Evolutionary conservation across 2,797 vertebrate species (phyloP).

Genomic region (Apogon talboti): DNA sequence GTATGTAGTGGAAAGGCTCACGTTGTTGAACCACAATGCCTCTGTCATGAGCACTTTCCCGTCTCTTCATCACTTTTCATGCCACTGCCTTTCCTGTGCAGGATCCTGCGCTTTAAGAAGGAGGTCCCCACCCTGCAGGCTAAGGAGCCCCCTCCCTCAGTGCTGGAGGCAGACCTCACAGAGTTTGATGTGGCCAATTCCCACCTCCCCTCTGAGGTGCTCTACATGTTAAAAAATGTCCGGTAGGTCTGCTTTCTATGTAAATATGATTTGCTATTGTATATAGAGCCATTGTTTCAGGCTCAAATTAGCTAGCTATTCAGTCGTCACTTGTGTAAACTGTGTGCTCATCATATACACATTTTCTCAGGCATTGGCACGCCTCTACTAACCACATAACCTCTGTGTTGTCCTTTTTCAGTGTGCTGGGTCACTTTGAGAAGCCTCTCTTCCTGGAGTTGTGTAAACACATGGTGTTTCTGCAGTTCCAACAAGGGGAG

Average conservation of each 20-base stretch:
- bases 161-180: slow-evolving; percentile 92
- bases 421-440: slow-evolving; percentile 97
- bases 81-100: slow-evolving; percentile 51
- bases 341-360: neutral
- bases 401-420: slow-evolving; percentile 53
- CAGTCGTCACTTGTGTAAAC: neutral
- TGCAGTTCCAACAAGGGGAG: slow-evolving; percentile 92
- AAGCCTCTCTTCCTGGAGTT: slow-evolving; percentile 95
- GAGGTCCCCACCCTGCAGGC: slow-evolving; percentile 91
- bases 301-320: neutral
- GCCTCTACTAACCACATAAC: neutral
- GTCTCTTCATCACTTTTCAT: neutral
- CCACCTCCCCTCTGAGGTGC: slow-evolving; percentile 94
- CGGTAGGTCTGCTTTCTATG: slow-evolving; percentile 79
- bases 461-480: slow-evolving; percentile 95
- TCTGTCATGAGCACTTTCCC: neutral
- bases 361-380: neutral
- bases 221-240: slow-evolving; percentile 98
- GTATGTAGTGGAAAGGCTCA: slow-evolving; percentile 71
- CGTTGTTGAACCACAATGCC: neutral
- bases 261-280: neutral
- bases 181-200: slow-evolving; percentile 95
- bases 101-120: slow-evolving; percentile 93
- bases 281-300: neutral
- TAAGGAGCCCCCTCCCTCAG: slow-evolving; percentile 92